A percentile compares a stretch with the other conserved stretches of the same genome.
These are phyloP conservation scores for Nicator chloris DNA, from an alignment of 2,113 vertebrate species.

Conservation along the genomic window DNA sequence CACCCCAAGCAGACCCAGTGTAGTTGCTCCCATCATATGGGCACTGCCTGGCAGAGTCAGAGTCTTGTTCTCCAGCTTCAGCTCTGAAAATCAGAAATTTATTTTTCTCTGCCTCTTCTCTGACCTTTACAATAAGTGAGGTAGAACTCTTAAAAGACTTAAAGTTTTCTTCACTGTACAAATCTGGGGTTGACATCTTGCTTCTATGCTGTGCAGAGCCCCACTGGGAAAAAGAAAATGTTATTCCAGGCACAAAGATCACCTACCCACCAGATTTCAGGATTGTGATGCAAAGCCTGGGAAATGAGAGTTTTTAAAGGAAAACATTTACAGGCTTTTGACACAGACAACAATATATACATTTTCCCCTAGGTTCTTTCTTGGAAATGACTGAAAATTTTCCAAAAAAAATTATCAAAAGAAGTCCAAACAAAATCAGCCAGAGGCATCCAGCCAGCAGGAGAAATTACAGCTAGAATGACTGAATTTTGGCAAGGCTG, in stretches of 20 bases:
- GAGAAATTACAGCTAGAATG: constrained; percentile 34
- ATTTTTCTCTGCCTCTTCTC: not conserved
- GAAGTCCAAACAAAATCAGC: constrained; percentile 31
- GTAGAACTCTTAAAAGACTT: not conserved
- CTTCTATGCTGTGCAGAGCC: not conserved
- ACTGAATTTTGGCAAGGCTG: constrained; percentile 32
- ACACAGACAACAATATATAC: constrained; percentile 25
- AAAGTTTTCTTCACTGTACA: not conserved
- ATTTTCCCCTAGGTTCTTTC: constrained; percentile 28
- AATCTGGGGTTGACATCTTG: not conserved
- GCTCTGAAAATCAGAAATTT: not conserved
- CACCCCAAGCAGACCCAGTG: not conserved
- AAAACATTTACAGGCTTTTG: not conserved
- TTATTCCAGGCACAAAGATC: not conserved
- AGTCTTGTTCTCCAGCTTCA: not conserved
- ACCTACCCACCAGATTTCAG: not conserved
- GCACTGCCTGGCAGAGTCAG: not conserved
- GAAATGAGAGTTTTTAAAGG: constrained; percentile 1
- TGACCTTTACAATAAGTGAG: not conserved
- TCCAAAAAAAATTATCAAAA: constrained; percentile 23
- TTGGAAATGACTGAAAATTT: constrained; percentile 32
- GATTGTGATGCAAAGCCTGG: not conserved
- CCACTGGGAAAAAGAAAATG: not conserved
- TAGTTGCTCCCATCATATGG: not conserved
- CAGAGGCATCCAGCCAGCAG: constrained; percentile 32